These are phyloP conservation scores for Crax fasciolata DNA, from an alignment of 2,797 vertebrate species.

Conservation along the genomic window DNA sequence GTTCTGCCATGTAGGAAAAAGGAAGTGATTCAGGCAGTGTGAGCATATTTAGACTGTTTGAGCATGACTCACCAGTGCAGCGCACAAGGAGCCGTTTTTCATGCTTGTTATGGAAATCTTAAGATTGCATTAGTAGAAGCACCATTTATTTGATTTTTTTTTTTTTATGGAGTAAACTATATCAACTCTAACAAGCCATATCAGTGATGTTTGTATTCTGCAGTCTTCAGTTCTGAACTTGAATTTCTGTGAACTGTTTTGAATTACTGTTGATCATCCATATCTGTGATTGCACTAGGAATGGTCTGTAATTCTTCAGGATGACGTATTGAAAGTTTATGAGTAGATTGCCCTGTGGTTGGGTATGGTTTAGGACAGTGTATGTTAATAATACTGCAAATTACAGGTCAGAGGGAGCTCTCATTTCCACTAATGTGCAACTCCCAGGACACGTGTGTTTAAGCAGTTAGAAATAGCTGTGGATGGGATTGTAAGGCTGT, in stretches of 20 bases:
- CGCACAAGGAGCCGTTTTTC: neutral
- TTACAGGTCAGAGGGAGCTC: neutral
- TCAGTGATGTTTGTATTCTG: neutral
- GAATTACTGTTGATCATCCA: rapidly evolving
- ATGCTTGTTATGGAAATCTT: neutral
- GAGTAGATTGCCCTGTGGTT: neutral
- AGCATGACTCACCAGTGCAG: neutral
- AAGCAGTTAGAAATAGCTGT: neutral
- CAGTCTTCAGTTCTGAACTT: neutral
- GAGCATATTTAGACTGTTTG: neutral
- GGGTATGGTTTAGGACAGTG: neutral
- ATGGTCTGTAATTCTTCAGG: neutral
- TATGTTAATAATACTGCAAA: neutral
- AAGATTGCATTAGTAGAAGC: neutral
- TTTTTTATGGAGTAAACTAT: neutral
- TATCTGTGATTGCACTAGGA: slow-evolving; percentile 10
- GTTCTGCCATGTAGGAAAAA: neutral
- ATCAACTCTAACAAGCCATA: neutral
- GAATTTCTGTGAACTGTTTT: neutral
- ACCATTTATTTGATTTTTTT: neutral
- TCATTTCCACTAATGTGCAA: neutral
- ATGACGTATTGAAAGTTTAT: neutral
- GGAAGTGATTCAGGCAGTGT: neutral
- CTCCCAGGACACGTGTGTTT: neutral
- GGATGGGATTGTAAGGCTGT: neutral